Evolutionary conservation across 2,888 invertebrate species (phyloP).

Genomic region (Listrodromus nycthemerus): DNA sequence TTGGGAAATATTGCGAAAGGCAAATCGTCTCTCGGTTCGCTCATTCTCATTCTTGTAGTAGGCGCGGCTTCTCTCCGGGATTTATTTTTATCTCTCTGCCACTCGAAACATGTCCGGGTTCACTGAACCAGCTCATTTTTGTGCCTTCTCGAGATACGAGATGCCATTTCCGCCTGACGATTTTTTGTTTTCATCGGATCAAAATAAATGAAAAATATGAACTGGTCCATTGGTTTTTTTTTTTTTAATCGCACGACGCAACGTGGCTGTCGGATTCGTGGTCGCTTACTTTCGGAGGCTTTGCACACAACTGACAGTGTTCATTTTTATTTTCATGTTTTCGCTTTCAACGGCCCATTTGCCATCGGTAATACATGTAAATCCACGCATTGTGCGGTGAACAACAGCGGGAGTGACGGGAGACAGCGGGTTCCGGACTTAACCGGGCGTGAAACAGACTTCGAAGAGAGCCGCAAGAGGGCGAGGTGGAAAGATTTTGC

Average conservation of each 20-base stretch:
- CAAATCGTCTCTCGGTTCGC: slow-evolving; percentile 48
- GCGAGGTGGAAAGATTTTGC: slow-evolving; percentile 74
- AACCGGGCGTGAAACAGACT: slow-evolving; percentile 77
- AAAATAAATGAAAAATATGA: too few relatives aligned
- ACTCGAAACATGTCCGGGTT: not conserved
- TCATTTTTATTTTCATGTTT: not conserved
- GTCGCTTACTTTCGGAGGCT: not conserved
- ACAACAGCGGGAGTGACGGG: slow-evolving; percentile 31
- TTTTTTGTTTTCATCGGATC: too few relatives aligned
- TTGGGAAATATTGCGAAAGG: slow-evolving; percentile 69
- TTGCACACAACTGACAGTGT: not conserved
- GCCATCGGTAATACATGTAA: not conserved
- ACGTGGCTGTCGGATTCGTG: not conserved
- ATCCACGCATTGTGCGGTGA: slow-evolving; percentile 17
- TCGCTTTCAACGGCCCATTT: not conserved
- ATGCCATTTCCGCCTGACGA: too few relatives aligned
- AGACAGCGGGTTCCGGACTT: slow-evolving; percentile 63
- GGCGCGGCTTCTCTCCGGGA: not conserved
- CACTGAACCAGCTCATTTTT: not conserved
- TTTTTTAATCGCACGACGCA: too few relatives aligned
- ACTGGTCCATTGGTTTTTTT: too few relatives aligned
- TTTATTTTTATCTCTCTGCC: slow-evolving; percentile 2
- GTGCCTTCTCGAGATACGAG: too few relatives aligned
- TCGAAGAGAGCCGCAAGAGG: slow-evolving; percentile 68
- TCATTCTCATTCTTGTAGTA: slow-evolving; percentile 32